Percentiles rank a stretch among this genome's conserved stretches.
Evolutionary conservation across 2,113 vertebrate genomes (phyloP).

Genomic region (Myotis yumanensis): DNA sequence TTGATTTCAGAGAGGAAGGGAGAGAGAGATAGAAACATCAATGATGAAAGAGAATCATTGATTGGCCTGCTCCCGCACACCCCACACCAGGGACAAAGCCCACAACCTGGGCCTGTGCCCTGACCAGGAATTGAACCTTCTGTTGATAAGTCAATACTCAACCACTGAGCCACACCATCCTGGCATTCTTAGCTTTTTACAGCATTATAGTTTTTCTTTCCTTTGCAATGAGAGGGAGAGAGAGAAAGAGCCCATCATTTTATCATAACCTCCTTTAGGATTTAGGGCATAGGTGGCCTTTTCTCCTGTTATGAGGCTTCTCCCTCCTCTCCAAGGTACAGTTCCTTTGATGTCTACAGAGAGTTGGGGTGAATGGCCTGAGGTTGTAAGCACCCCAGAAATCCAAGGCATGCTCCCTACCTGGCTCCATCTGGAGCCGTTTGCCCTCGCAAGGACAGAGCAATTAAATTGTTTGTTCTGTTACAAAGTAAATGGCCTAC

Average conservation of each 20-base stretch:
- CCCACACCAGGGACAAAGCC: too few species aligned
- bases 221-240: background rate
- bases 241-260: background rate
- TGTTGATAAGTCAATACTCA: too few species aligned
- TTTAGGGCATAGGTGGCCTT: background rate
- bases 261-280: background rate
- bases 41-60: too few species aligned
- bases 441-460: background rate
- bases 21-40: too few species aligned
- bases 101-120: too few species aligned
- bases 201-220: conserved; percentile 3
- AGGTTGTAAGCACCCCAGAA: background rate
- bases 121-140: too few species aligned
- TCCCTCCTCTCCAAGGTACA: background rate
- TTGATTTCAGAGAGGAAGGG: too few species aligned
- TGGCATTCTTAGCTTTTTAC: background rate
- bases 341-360: background rate
- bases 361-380: background rate
- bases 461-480: conserved; percentile 57
- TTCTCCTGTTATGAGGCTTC: background rate
- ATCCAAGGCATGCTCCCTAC: background rate
- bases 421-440: background rate
- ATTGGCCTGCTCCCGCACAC: too few species aligned
- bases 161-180: too few species aligned
- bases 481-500: conserved; percentile 55